These are phyloP conservation scores for Anhinga anhinga DNA, from an alignment of 2,113 vertebrate genomes.

Conservation along the genomic window DNA sequence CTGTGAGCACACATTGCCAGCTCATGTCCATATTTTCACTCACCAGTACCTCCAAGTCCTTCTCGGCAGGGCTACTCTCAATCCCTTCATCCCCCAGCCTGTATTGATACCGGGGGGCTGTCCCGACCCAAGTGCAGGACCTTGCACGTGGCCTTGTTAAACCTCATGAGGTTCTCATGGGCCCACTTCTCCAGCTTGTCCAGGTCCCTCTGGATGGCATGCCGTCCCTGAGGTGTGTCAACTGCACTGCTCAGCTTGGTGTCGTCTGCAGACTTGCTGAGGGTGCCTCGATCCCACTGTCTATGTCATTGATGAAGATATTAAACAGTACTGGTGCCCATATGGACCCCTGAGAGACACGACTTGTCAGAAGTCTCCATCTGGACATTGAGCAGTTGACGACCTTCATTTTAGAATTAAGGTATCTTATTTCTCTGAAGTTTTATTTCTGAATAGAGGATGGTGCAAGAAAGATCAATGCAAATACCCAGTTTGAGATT, in stretches of 20 bases:
- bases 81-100: not conserved
- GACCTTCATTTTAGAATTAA: not conserved
- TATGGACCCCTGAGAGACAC: not conserved
- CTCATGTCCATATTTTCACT: not conserved
- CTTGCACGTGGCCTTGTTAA: not conserved
- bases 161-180: not conserved
- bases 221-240: not conserved
- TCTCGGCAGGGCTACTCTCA: not conserved
- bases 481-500: slow-evolving; percentile 22
- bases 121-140: not conserved
- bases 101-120: not conserved
- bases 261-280: not conserved
- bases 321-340: not conserved
- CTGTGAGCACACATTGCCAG: accelerated
- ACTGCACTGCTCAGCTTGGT: not conserved
- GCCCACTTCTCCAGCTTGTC: not conserved
- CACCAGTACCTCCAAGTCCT: not conserved
- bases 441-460: slow-evolving; percentile 18
- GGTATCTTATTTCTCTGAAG: not conserved
- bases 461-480: slow-evolving; percentile 11
- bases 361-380: not conserved
- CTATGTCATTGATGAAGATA: not conserved
- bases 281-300: not conserved
- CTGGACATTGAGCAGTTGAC: not conserved
- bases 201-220: not conserved